These are phyloP conservation scores for Menidia menidia DNA, from an alignment of 2,797 vertebrate species.

Conservation along the genomic window DNA sequence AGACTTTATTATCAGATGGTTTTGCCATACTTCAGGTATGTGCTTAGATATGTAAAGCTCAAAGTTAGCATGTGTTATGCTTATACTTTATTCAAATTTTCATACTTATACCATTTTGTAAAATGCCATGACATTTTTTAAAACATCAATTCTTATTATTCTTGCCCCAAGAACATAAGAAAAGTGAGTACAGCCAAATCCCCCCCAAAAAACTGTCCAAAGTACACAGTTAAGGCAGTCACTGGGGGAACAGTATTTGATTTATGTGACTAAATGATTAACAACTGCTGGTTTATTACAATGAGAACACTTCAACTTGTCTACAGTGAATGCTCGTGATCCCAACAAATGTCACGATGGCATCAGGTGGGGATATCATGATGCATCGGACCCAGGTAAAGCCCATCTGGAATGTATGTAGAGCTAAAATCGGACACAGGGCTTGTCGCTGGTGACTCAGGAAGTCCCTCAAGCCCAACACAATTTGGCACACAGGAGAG, in stretches of 20 bases:
- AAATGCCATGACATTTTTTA: no score
- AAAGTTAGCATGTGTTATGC: no score
- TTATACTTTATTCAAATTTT: no score
- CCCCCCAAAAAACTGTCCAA: no score
- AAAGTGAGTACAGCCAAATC: no score
- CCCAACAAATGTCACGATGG: slow-evolving; percentile 60
- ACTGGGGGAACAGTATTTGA: not conserved
- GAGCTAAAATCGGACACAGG: slow-evolving; percentile 60
- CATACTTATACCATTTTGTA: no score
- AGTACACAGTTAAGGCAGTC: no score
- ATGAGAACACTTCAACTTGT: slow-evolving; percentile 55
- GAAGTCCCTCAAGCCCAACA: slow-evolving; percentile 73
- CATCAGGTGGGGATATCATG: not conserved
- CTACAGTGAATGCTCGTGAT: slow-evolving; percentile 44
- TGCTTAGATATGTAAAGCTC: no score
- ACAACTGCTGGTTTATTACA: slow-evolving; percentile 44
- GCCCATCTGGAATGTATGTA: slow-evolving; percentile 42
- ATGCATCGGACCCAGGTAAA: slow-evolving; percentile 52
- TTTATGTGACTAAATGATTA: slow-evolving; percentile 17
- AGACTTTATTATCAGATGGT: no score
- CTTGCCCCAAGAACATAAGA: no score
- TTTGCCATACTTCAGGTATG: no score
- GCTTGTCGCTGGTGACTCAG: slow-evolving; percentile 72
- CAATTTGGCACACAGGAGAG: slow-evolving; percentile 72
- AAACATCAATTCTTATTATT: no score